Conservation (phyloP, 2,888 invertebrate species). For the Oscheius myriophilus region DNA sequence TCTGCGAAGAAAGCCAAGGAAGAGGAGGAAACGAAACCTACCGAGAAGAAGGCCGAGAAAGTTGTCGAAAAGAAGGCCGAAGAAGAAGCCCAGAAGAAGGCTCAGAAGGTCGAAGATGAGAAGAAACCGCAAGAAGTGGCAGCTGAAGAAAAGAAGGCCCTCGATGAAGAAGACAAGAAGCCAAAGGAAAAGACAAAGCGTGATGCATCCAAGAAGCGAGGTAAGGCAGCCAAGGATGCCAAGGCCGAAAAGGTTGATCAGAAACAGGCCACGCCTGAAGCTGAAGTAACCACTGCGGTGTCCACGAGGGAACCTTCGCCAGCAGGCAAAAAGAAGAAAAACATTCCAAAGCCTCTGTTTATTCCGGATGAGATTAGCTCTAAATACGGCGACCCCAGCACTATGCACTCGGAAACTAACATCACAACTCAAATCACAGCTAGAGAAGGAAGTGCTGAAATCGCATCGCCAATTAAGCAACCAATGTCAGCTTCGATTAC, state of each 20-base stretch:
- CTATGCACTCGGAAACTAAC: constrained; percentile 55
- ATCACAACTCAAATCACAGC: constrained; percentile 55
- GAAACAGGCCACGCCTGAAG: constrained; percentile 21
- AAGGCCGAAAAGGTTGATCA: constrained; percentile 6
- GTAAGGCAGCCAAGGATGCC: not conserved
- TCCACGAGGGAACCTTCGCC: constrained; percentile 10
- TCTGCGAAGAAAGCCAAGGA: constrained; percentile 27
- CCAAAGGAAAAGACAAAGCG: constrained; percentile 25
- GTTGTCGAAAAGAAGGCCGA: constrained; percentile 15
- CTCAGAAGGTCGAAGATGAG: not conserved
- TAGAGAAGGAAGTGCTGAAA: constrained; percentile 55
- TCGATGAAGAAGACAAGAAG: constrained; percentile 10
- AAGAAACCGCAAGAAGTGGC: constrained; percentile 1
- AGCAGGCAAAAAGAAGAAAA: constrained; percentile 32
- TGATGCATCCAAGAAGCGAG: not conserved
- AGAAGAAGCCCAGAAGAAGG: not conserved
- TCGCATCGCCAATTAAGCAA: constrained; percentile 43
- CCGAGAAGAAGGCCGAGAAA: constrained; percentile 9
- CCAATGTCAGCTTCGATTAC: constrained; percentile 50
- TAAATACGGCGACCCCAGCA: constrained; percentile 58
- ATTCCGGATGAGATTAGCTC: constrained; percentile 69
- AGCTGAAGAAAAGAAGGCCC: constrained; percentile 16
- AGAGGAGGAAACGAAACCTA: constrained; percentile 9
- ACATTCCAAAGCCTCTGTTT: constrained; percentile 62
- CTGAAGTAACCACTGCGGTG: constrained; percentile 23